Conservation (phyloP, 2,888 invertebrate species). For the Tetragonisca angustula region DNA sequence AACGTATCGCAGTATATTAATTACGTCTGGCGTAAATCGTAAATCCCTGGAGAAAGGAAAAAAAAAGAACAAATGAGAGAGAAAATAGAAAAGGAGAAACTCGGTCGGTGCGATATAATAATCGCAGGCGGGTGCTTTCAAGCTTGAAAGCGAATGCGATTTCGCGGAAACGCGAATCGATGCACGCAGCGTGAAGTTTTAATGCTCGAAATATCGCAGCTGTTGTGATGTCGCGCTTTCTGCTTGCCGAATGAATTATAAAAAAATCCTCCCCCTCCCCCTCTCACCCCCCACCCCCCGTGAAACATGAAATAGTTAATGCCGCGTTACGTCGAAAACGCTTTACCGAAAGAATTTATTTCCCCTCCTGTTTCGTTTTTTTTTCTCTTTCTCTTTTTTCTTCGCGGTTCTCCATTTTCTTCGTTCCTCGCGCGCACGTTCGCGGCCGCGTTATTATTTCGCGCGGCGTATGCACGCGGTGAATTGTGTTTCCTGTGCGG, state of each 20-base stretch:
- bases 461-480: background rate
- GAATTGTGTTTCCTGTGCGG: background rate
- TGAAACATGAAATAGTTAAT: constrained; percentile 16
- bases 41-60: background rate
- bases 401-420: constrained; percentile 1
- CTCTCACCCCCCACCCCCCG: background rate
- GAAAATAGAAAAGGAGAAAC: too few relatives aligned
- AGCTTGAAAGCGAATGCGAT: constrained; percentile 1
- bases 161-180: constrained; percentile 7
- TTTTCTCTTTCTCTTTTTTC: background rate
- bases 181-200: constrained; percentile 16
- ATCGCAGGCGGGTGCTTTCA: background rate
- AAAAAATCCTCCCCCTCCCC: background rate
- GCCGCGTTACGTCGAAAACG: background rate
- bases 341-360: constrained; percentile 19
- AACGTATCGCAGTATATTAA: background rate
- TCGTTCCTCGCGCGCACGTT: background rate
- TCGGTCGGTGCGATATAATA: background rate
- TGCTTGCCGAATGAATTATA: constrained; percentile 5
- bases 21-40: background rate
- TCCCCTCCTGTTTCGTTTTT: background rate
- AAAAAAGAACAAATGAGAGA: too few relatives aligned
- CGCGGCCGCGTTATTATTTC: constrained; percentile 6
- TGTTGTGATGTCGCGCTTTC: background rate
- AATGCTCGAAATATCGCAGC: background rate